Percentiles rank a stretch among this genome's conserved stretches.
Conservation (phyloP, 1,140 invertebrate genomes). For the Euwallacea similis region DNA sequence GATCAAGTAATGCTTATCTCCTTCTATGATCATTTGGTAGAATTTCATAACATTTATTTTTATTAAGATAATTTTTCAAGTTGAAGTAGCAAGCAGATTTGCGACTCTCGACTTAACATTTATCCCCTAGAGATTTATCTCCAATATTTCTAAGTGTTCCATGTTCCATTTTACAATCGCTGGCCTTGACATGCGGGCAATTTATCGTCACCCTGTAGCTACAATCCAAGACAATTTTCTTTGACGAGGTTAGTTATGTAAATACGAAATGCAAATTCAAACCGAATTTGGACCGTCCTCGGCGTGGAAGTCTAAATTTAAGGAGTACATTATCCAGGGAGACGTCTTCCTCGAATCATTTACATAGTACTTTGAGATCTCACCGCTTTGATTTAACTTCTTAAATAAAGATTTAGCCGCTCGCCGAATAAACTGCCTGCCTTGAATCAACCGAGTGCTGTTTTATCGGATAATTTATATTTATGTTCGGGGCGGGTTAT, state of each 20-base stretch:
- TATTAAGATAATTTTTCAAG: no score
- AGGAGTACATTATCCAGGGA: conserved; percentile 27
- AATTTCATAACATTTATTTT: no score
- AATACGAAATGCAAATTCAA: conserved; percentile 19
- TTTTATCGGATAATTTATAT: conserved; percentile 7
- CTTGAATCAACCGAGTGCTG: conserved; percentile 12
- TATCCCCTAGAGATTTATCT: background rate
- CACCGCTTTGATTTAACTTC: conserved; percentile 24
- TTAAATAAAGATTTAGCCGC: conserved; percentile 24
- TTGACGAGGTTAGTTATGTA: conserved; percentile 11
- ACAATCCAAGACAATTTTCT: background rate
- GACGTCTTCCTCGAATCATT: conserved; percentile 19
- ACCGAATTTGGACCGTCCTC: conserved; percentile 18
- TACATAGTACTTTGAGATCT: conserved; percentile 23
- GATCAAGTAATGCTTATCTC: no score
- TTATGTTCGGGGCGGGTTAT: no score
- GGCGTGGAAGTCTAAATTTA: conserved; percentile 13
- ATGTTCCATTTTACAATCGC: background rate
- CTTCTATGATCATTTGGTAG: no score
- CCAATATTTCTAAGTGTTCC: background rate
- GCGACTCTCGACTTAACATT: background rate
- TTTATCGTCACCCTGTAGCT: background rate
- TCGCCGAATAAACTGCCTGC: conserved; percentile 9
- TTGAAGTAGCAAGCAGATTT: no score
- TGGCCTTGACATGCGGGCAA: background rate